Evolutionary conservation across 2,113 vertebrate species (phyloP).

Genomic region (Greenwoodochromis staneri): DNA sequence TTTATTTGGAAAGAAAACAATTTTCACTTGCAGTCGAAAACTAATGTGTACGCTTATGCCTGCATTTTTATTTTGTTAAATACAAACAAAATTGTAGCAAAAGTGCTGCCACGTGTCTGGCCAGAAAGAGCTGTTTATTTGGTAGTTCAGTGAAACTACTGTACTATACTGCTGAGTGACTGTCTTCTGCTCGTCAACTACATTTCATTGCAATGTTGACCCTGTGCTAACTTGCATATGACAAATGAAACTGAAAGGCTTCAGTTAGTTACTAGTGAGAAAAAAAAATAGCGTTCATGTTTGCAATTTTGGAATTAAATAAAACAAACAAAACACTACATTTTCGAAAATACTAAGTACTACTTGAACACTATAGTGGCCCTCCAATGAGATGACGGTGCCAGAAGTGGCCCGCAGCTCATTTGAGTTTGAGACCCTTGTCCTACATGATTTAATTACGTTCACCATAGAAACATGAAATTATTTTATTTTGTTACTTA

Average conservation of each 20-base stretch:
- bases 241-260: neutral
- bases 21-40: neutral
- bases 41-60: neutral
- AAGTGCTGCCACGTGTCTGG: neutral
- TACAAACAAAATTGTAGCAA: neutral
- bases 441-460: neutral
- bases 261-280: rapidly evolving
- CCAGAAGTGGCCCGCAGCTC: neutral
- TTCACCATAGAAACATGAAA: neutral
- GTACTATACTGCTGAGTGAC: neutral
- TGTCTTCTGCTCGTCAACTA: neutral
- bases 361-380: neutral
- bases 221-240: neutral
- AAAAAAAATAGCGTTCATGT: neutral
- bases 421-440: neutral
- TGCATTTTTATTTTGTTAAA: neutral
- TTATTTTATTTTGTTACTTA: neutral
- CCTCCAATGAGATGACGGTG: too few relatives aligned
- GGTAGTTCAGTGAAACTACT: too few relatives aligned
- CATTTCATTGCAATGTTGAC: too few relatives aligned
- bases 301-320: neutral
- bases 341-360: neutral
- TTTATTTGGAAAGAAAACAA: neutral
- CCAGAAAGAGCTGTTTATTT: too few relatives aligned
- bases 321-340: neutral